phyloP scores from a whole-genome alignment of 1,140 invertebrate genomes.

The Pogonomyrmex californicus region DNA sequence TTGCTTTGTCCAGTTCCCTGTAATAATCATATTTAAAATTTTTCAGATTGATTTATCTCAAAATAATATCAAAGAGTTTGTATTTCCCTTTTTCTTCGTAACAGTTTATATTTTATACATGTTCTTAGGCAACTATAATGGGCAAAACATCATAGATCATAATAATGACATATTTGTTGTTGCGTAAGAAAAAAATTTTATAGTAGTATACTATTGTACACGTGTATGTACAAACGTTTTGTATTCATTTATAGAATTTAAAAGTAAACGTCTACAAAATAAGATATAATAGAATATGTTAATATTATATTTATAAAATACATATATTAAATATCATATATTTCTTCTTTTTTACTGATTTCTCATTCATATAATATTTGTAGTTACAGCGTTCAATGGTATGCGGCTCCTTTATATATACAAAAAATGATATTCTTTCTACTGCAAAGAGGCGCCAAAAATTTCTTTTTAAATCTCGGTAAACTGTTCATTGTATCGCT shows the following conservation, averaged over 20 bases:
- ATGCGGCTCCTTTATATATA: not conserved
- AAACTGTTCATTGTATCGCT: not conserved
- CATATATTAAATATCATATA: not conserved
- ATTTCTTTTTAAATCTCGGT: not conserved
- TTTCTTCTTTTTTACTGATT: not conserved
- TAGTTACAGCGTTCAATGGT: conserved; percentile 20
- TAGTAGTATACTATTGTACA: not conserved
- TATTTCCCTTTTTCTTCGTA: not conserved
- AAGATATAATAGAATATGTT: no score
- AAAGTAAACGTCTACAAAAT: not conserved
- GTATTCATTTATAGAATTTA: not conserved
- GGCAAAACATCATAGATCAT: not conserved
- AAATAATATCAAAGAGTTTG: not conserved
- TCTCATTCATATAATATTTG: not conserved
- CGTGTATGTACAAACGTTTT: not conserved
- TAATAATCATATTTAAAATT: not conserved
- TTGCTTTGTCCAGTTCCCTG: not conserved
- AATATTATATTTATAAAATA: not conserved
- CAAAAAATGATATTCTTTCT: conserved; percentile 24
- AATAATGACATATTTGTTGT: not conserved
- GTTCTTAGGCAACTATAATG: not conserved
- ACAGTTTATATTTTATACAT: not conserved
- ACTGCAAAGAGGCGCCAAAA: not conserved
- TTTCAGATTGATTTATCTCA: not conserved
- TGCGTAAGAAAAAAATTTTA: not conserved